Conservation (phyloP, 2,797 vertebrate species). For the Spatula clypeata region DNA sequence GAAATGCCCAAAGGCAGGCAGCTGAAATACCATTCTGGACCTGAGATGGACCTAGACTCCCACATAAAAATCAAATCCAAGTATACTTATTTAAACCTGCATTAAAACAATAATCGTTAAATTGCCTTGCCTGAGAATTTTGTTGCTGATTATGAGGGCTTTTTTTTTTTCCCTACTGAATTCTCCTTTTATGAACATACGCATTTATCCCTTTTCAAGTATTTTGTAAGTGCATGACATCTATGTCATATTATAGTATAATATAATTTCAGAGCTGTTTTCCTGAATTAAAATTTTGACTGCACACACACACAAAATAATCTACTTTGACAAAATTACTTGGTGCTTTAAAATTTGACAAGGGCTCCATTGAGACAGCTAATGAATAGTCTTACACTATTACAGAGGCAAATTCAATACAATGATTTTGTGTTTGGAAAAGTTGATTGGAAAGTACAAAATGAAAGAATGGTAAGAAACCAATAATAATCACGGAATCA, state of each 20-base stretch:
- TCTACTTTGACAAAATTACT: background rate
- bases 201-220: background rate
- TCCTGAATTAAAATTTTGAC: background rate
- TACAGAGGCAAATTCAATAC: background rate
- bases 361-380: background rate
- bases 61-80: background rate
- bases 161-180: background rate
- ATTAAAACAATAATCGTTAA: background rate
- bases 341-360: background rate
- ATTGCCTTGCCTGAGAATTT: background rate
- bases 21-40: background rate
- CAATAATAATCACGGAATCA: background rate
- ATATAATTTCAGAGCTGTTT: background rate
- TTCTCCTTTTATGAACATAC: background rate
- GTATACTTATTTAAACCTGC: background rate
- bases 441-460: background rate
- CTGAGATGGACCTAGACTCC: background rate
- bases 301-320: background rate
- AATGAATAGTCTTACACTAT: background rate
- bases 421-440: background rate
- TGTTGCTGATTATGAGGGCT: rapidly evolving
- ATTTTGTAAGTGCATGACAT: background rate
- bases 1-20: background rate
- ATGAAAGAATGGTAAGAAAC: background rate
- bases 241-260: background rate